Evolutionary conservation across 1,140 invertebrate species (phyloP).

Genomic region (Bacillus rossius): DNA sequence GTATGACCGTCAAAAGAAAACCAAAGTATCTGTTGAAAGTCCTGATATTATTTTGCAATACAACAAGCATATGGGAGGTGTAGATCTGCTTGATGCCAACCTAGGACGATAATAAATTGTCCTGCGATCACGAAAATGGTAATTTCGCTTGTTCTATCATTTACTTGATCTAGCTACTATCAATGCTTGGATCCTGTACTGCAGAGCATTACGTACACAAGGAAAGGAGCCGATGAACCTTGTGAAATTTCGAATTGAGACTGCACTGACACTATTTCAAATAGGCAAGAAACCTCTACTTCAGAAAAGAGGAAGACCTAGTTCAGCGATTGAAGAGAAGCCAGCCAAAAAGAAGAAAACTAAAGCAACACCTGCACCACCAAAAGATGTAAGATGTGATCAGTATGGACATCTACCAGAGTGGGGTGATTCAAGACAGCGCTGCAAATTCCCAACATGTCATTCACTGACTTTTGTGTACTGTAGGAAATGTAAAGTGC

Average conservation of each 20-base stretch:
- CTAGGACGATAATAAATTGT: constrained; percentile 39
- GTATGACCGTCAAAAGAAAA: not conserved
- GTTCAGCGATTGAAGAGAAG: not conserved
- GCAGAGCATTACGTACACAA: constrained; percentile 7
- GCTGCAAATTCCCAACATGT: constrained; percentile 31
- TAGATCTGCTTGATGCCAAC: constrained; percentile 40
- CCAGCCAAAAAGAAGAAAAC: not conserved
- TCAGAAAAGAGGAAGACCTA: constrained; percentile 1
- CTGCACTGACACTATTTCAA: not conserved
- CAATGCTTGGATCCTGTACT: constrained; percentile 29
- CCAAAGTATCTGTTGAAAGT: constrained; percentile 21
- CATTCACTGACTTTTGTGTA: too few relatives aligned
- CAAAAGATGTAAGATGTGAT: not conserved
- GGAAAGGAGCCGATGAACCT: constrained; percentile 25
- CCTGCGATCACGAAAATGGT: constrained; percentile 41
- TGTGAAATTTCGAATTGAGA: constrained; percentile 31
- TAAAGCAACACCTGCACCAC: not conserved
- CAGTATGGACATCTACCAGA: not conserved
- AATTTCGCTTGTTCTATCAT: constrained; percentile 42
- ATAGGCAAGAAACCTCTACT: not conserved
- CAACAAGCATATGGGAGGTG: constrained; percentile 46
- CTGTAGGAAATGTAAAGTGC: too few relatives aligned
- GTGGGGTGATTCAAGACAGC: constrained; percentile 23
- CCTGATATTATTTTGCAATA: constrained; percentile 42
- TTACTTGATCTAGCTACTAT: constrained; percentile 37